A percentile compares a stretch with the other conserved stretches of the same genome.
phyloP scores from a whole-genome alignment of 2,888 invertebrate genomes.

The Melanargia galathea region DNA sequence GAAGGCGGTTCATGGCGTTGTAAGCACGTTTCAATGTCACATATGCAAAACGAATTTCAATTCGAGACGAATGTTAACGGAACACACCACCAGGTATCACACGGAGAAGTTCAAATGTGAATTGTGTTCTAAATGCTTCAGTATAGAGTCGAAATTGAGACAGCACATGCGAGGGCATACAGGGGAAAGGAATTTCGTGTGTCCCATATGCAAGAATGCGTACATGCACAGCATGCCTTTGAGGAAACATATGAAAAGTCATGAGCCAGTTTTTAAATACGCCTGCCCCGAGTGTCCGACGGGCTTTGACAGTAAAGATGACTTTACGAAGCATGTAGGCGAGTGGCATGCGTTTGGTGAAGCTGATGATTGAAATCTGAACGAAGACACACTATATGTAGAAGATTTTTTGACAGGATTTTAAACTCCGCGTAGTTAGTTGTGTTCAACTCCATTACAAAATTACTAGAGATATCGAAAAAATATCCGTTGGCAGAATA shows the following conservation, averaged over 20 bases:
- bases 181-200: slow-evolving; percentile 66
- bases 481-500: no score
- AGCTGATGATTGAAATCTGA: neutral
- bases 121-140: slow-evolving; percentile 69
- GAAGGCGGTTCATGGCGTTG: slow-evolving; percentile 54
- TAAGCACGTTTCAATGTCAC: slow-evolving; percentile 51
- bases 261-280: slow-evolving; percentile 47
- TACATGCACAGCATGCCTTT: slow-evolving; percentile 68
- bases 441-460: no score
- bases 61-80: slow-evolving; percentile 54
- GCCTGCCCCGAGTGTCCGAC: slow-evolving; percentile 48
- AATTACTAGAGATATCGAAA: no score
- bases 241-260: slow-evolving; percentile 68
- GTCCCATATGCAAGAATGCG: slow-evolving; percentile 66
- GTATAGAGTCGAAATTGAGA: slow-evolving; percentile 68
- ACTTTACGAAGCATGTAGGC: slow-evolving; percentile 45
- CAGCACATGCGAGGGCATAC: slow-evolving; percentile 69
- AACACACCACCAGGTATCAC: slow-evolving; percentile 58
- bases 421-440: neutral
- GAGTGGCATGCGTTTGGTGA: slow-evolving; percentile 35
- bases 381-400: neutral
- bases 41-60: slow-evolving; percentile 51
- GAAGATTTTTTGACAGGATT: neutral
- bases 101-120: slow-evolving; percentile 71
- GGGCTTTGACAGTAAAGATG: slow-evolving; percentile 46